These are phyloP conservation scores for Diplazon laetatorius DNA, from an alignment of 2,888 invertebrate species.

Conservation along the genomic window DNA sequence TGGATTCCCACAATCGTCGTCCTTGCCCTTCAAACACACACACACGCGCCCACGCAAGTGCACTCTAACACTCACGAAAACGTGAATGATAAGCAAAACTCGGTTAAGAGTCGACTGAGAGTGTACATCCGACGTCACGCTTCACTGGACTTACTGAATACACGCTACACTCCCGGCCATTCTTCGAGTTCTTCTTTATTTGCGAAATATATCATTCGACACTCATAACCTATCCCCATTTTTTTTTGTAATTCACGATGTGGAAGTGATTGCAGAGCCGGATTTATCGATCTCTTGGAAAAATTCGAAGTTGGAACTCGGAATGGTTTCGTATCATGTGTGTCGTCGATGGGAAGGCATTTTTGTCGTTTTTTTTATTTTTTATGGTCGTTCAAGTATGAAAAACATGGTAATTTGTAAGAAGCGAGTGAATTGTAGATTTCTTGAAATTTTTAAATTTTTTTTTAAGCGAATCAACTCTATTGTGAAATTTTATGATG, in stretches of 20 bases:
- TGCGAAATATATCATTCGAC: conserved; percentile 9
- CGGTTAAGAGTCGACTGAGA: conserved; percentile 63
- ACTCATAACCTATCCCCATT: conserved; percentile 29
- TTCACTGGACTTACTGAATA: conserved; percentile 29
- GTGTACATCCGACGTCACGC: conserved; percentile 14
- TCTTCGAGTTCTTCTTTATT: conserved; percentile 21
- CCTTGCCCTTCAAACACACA: no score
- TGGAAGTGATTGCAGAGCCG: conserved; percentile 29
- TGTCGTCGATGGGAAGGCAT: no score
- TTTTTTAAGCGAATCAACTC: no score
- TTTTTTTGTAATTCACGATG: conserved; percentile 21
- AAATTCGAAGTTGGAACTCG: background rate
- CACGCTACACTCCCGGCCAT: conserved; percentile 14
- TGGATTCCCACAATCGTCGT: conserved; percentile 50
- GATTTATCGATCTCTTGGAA: conserved; percentile 24
- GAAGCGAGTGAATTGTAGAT: no score
- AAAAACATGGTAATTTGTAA: no score
- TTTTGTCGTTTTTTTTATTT: no score
- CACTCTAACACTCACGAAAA: background rate
- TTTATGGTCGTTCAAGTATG: no score
- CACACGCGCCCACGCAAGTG: conserved; percentile 16
- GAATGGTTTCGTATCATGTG: background rate
- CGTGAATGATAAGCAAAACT: conserved; percentile 52
- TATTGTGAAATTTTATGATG: no score
- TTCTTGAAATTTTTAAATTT: no score